Conservation (phyloP, 64 coral and sea anemone genomes). For the Montipora capricornis region DNA sequence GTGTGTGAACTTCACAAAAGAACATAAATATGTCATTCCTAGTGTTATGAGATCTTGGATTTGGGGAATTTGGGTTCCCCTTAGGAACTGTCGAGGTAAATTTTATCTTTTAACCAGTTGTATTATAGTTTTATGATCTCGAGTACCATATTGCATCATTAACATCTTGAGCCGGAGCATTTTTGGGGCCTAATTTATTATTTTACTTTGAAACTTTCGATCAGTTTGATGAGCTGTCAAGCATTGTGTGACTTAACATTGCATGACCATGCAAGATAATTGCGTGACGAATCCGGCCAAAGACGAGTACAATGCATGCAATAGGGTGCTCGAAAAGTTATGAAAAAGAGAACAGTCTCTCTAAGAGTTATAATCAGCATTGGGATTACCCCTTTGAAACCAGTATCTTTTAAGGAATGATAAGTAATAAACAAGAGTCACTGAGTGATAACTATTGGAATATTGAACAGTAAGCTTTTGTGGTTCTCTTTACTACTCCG, state of each 20-base stretch:
- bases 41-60: too few species aligned
- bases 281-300: neutral
- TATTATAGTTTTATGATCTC: neutral
- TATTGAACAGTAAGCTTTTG: too few species aligned
- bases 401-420: neutral
- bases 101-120: neutral
- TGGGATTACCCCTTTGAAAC: constrained; percentile 9
- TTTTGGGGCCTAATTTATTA: neutral
- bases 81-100: neutral
- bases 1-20: too few species aligned
- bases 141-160: neutral
- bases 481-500: neutral
- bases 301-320: neutral
- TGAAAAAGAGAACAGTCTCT: neutral
- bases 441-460: neutral
- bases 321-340: neutral
- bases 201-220: neutral
- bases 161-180: neutral
- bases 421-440: neutral
- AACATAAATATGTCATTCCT: too few species aligned
- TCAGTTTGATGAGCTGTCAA: neutral
- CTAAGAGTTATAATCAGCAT: constrained; percentile 7
- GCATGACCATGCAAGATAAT: neutral
- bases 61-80: neutral
- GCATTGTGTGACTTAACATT: too few species aligned